Conservation (phyloP, 2,888 invertebrate species). For the Trichopoda pennipes region DNA sequence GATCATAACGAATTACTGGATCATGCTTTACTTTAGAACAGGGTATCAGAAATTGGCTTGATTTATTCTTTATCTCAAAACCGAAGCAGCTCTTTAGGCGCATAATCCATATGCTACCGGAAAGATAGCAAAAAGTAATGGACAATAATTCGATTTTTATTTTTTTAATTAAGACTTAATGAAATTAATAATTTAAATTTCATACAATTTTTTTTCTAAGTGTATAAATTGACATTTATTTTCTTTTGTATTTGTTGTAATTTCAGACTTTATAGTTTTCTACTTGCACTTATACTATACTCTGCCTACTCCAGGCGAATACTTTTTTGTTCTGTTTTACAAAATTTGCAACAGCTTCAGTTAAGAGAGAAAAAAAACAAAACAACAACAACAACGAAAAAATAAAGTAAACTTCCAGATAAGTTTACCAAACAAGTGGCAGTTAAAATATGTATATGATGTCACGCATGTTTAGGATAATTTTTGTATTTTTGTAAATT, state of each 20-base stretch:
- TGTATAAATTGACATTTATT: conserved; percentile 49
- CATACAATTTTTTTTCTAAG: conserved; percentile 17
- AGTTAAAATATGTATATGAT: conserved; percentile 65
- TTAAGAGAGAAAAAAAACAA: conserved; percentile 2
- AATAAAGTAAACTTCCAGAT: conserved; percentile 56
- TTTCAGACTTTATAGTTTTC: conserved; percentile 14
- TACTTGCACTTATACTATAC: conserved; percentile 30
- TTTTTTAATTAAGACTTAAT: no score
- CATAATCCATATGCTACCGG: no score
- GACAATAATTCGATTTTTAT: no score
- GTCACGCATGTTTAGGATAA: conserved; percentile 66
- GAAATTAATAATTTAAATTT: neutral
- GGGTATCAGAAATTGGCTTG: no score
- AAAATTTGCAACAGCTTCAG: conserved; percentile 44
- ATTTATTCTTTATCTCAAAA: no score
- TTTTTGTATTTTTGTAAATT: conserved; percentile 33
- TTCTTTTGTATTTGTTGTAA: neutral
- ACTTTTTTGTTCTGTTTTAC: conserved; percentile 7
- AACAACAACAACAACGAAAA: no score
- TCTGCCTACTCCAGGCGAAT: conserved; percentile 51
- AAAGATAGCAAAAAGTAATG: no score
- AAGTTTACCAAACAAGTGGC: conserved; percentile 65
- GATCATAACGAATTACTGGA: no score
- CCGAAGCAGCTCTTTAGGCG: no score
- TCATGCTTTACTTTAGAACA: no score